Evolutionary conservation across 23 tunicate species (phyloP).

Genomic region (Diplosoma virens): DNA sequence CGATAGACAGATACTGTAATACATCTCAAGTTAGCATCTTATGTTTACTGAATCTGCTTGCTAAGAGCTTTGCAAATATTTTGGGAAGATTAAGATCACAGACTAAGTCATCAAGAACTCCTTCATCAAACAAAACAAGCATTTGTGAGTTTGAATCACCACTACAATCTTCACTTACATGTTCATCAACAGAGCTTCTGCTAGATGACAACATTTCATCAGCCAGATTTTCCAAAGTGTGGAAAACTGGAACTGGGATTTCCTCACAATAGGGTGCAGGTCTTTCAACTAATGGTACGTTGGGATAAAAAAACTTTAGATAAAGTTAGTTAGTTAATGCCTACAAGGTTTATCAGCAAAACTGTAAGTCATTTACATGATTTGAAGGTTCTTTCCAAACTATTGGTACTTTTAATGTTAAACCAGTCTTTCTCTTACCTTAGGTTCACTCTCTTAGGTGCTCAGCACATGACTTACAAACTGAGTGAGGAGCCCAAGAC

Average conservation of each 20-base stretch:
- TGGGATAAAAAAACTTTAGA: not conserved
- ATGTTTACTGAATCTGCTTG: constrained; percentile 6
- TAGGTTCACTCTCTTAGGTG: constrained; percentile 15
- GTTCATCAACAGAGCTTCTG: not conserved
- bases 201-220: constrained; percentile 4
- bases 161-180: constrained; percentile 3
- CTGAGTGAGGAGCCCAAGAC: constrained; percentile 17
- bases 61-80: not conserved
- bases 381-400: constrained; percentile 1
- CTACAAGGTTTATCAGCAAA: constrained; percentile 23
- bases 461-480: constrained; percentile 10
- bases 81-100: constrained; percentile 16
- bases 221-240: not conserved
- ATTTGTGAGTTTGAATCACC: not conserved
- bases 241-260: constrained; percentile 2
- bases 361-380: constrained; percentile 11
- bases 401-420: constrained; percentile 12
- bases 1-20: constrained; percentile 4
- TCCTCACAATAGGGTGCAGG: constrained; percentile 6
- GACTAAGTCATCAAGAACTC: not conserved
- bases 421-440: not conserved
- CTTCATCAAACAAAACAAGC: constrained; percentile 24
- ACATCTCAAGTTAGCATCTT: not conserved
- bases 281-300: too few relatives aligned
- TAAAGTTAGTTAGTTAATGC: not conserved